Evolutionary conservation across 1,140 invertebrate species (phyloP), one percentile per base, ranked within the genome.

Genomic region (Marisa cornuarietis): DNA sequence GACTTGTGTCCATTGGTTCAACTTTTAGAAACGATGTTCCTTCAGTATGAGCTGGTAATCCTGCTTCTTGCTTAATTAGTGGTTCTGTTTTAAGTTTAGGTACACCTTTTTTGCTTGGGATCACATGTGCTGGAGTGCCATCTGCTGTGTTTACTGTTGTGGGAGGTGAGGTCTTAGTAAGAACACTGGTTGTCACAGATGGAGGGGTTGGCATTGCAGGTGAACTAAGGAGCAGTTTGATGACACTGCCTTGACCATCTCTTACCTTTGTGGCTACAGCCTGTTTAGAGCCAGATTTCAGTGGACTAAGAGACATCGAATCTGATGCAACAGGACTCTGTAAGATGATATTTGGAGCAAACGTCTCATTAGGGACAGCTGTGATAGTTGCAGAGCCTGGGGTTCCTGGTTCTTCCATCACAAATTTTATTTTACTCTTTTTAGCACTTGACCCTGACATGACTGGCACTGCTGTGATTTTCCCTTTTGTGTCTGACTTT

Each of bases 191-290:
- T 52, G 78, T 82, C 49, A 82, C 58, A 16, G 82, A 71, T 26
- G 81, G 78, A 31, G 81, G 81, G 9, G 83, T 76, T 49, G 82
- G 83, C 63, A 83, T 77, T 22, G 83, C 80, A 16, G 86, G 86
- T 26, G 86, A 87, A 68, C 83, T 87, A 0, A 87, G 78, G 22
- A 87, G 66, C n/a, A 86, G 79, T 73, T 87, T 87, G 71, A 87
- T 86, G 24, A 87, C 86, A 83, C 86, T 87, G 16, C 76, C 63
- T 78, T 79, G 76, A 3, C 22, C 62, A 52, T 71, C 61, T 65
- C 52, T 73, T 20, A 49, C 69, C 58, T 69, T 77, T n/a, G 76
- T 51, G 0, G 42, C 65, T 31, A 68, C 68, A 11, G 76, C 76
- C 52, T 77, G 76, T 54, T 77, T 77, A 63, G 58, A 62, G 16